Evolutionary conservation across 2,113 vertebrate genomes (phyloP), one percentile per base, ranked within the genome.

Genomic region (Himantopus leucocephalus): DNA sequence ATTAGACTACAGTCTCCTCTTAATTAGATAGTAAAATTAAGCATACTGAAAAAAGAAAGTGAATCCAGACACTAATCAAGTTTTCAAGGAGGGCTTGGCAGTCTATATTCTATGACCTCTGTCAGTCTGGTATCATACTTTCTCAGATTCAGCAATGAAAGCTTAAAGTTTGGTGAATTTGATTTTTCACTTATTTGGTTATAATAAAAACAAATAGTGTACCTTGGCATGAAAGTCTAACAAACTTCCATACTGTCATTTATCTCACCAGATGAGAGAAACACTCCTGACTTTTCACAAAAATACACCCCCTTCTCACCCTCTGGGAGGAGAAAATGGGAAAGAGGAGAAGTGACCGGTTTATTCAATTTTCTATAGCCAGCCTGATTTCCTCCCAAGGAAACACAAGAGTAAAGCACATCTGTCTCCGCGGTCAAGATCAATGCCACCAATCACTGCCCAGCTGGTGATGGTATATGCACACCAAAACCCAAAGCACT

Each of bases 101-200:
- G 48, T 15, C 18, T 34, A 45, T 11, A 6, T 75, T 95, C 23
- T 22, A 15, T 50, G 48, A 94, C 89, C 84, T 95, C 74, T 85
- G 62, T 24, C 62, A 73, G 43, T 41, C 71, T 91, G 66, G 60
- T 45, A 85, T 48, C 34, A 10, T 17, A 55, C 17, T 64, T 35
- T 68, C 26, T 75, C 10, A 39, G 37, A 77, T 34, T 56, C 35
- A 37, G 27, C 56, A 74, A 47, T 9, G 17, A 86, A 86, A 80
- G 45, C 84, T 78, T 75, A 4, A 52, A 59, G 11, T 53, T 88
- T 20, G 17, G 32, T 41, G 41, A 91, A 66, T 60, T 7, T 85
- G 16, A 78, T 85, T 92, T 95, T 91, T 92, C 60, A 89, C 79
- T 87, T 74, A 48, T 5, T 93, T 81, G 29, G 48, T 82, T 95